Evolutionary conservation across 2,888 invertebrate genomes (phyloP).

Genomic region (Cephonodes hylas): DNA sequence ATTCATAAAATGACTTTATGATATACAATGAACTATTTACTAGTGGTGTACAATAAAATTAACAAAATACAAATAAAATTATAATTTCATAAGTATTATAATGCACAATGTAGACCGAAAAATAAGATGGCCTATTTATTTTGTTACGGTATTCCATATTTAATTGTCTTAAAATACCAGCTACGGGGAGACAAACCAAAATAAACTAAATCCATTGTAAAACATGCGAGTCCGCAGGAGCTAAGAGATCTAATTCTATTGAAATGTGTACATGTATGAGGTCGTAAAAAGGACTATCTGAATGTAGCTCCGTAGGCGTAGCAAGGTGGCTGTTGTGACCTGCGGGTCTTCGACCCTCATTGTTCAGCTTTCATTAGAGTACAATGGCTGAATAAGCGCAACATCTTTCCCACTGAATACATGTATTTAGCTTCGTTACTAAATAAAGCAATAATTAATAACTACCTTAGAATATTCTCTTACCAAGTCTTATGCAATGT

Average conservation of each 20-base stretch:
- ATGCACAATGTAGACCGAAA: no score
- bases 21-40: no score
- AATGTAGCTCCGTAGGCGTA: constrained; percentile 19
- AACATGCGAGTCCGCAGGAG: neutral
- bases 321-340: constrained; percentile 61
- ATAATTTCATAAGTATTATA: no score
- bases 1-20: no score
- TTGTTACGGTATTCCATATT: no score
- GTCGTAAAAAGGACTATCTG: neutral
- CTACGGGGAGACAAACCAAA: neutral
- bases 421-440: constrained; percentile 9
- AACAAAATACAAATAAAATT: no score
- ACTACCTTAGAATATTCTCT: neutral
- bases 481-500: neutral
- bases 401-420: constrained; percentile 32
- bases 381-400: constrained; percentile 54
- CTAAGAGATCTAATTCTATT: neutral
- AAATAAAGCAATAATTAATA: neutral
- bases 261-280: neutral
- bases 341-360: constrained; percentile 73
- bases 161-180: no score
- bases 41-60: no score
- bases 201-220: neutral
- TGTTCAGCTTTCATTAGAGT: constrained; percentile 70
- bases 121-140: no score